Base-by-base conservation (phyloP, 2,888 invertebrate genomes). In the Notodonta ziczac region DNA sequence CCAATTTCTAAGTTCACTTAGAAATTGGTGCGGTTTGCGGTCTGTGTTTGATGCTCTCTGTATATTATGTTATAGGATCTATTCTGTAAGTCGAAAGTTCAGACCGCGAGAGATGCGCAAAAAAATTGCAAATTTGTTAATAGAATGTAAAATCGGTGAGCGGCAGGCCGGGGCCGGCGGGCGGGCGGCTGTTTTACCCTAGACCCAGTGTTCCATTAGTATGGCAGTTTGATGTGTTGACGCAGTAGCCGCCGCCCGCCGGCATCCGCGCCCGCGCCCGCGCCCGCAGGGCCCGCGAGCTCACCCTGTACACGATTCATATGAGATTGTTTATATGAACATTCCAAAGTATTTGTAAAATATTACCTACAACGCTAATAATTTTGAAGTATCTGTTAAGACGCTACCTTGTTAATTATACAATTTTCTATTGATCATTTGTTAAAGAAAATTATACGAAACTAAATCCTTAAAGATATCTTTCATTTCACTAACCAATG, bases 381-480 rank as follows among this genome's bases (percentile, higher is more conserved):
- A 90, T 92, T 91, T 92, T 87, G 90, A 90, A 90, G 88, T 92
- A 93, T 92, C 90, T 92, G 91, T 93, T 93, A 93, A 93, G 93
- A 92, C 86, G 87, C 92, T 93, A 91, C 93, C 86, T 93, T 93
- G 93, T 93, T 93, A 92, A 93, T 93, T 93, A 93, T 93, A 92
- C 93, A 93, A 92, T 93, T 93, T 93, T 93, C 93, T 93, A 93
- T 93, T 93, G 93, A 93, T 93, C 91, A 93, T 93, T 93, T 93
- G 93, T 93, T 93, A 93, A 93, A 93, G 93, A 93, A 93, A 93
- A 93, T 93, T 93, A 93, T 93, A 93, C 86, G 92, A 93, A 93
- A 93, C 93, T 93, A 93, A 93, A 93, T 93, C 91, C 92, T 92
- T 92, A 87, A 60, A 57, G 65, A 67, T 88, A 84, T 91, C 78